Base-by-base conservation (phyloP, 2,113 vertebrate genomes). In the Marcusenius ussheri region DNA sequence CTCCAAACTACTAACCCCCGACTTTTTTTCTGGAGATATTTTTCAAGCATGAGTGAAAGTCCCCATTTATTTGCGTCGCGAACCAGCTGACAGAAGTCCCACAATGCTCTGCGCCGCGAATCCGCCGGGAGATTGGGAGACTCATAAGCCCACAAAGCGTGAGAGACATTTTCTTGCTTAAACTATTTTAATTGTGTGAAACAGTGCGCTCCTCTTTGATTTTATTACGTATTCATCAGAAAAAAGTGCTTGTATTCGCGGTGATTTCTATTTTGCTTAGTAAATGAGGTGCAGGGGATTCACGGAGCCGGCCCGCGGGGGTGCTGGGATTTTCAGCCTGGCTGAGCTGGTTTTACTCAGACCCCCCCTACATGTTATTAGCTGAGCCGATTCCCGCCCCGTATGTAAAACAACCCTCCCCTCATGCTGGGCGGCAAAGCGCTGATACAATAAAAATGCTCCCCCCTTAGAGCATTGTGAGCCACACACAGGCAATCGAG, bases 161-260 rank as follows among this genome's bases (percentile, higher is more conserved):
- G 42, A 27, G 47, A 49, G 47, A 49, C 83, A 24, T 50, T 47
- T 50, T 10, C 46, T 87, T 51, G 39, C 47, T 51, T 31, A 35
- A 87, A 87, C n/a, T 53, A 87, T 53, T 11, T 87, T 35, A 27
- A 31, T 51, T 31, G 45, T 51, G 45, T 4, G n/a, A 39, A 31
- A 27, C 17, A 31, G 19, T 51, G 84, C n/a, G 4, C 51, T 87
- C 84, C 47, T 77, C 84, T 87, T 31, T 50, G 84, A 35, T 46
- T 87, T 87, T 46, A 87, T 87, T 51, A 51, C n/a, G 8, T 35
- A 51, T 87, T 87, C 85, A 87, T 87, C 84, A 35, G n/a, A 2
- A 87, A 87, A 87, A 50, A 17, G 8, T n/a, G 9, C 42, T n/a
- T n/a, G 27, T 19, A 53, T 87, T 87, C 31, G 53, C 2, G 5